Percentiles rank a stretch among this genome's conserved stretches.
phyloP scores from a whole-genome alignment of 1,140 invertebrate genomes.

The Micrasema minimum region DNA sequence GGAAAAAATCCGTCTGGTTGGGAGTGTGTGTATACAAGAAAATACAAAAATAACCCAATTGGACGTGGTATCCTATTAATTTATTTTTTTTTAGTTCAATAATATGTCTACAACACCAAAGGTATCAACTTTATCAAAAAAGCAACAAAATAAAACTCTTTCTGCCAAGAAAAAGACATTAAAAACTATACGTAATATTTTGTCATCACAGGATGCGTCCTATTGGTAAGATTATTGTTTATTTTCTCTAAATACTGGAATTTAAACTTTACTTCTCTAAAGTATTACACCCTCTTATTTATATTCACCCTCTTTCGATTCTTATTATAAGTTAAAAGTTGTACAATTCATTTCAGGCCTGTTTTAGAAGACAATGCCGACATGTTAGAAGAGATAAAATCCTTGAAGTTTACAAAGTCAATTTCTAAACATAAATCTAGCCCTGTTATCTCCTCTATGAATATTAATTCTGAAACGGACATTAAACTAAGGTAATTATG shows the following conservation, averaged over 20 bases:
- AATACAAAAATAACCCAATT: no score
- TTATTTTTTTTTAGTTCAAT: no score
- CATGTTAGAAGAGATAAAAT: conserved; percentile 3
- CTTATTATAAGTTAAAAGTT: no score
- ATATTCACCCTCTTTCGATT: neutral
- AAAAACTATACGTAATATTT: conserved; percentile 45
- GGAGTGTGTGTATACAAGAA: no score
- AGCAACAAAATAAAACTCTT: conserved; percentile 47
- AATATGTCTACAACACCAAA: conserved; percentile 32
- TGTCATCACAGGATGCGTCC: conserved; percentile 32
- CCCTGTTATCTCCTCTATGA: neutral
- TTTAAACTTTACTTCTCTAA: no score
- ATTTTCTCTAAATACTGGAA: no score
- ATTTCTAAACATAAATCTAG: neutral
- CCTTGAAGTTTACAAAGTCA: conserved; percentile 9
- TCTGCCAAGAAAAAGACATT: conserved; percentile 47
- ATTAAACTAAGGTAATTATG: conserved; percentile 23
- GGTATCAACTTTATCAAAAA: conserved; percentile 41
- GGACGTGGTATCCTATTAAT: no score
- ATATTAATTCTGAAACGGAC: neutral
- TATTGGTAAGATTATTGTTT: no score
- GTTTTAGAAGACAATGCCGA: conserved; percentile 3
- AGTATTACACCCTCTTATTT: neutral
- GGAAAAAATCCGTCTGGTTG: no score
- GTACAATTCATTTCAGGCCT: conserved; percentile 19